A percentile compares a stretch with the other conserved stretches of the same genome.
These are phyloP conservation scores for Gallirallus australis DNA, from an alignment of 2,797 vertebrate species.

Conservation along the genomic window DNA sequence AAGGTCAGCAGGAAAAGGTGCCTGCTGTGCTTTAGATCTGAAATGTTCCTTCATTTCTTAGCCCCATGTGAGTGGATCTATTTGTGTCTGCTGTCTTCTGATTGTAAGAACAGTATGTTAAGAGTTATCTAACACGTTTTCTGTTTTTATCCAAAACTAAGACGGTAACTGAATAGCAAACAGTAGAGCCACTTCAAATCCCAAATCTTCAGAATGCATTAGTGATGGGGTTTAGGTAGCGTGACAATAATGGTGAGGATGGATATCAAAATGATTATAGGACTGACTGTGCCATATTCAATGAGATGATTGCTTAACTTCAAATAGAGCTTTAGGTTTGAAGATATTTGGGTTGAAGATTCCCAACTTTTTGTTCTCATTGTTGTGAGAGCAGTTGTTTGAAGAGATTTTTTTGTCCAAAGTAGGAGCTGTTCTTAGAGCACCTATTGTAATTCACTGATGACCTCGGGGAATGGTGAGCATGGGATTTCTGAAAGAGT, in stretches of 20 bases:
- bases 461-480: rapidly evolving
- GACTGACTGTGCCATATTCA: not conserved
- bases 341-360: not conserved
- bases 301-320: not conserved
- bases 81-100: constrained; percentile 37
- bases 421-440: not conserved
- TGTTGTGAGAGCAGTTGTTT: not conserved
- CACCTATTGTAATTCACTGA: not conserved
- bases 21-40: constrained; percentile 59
- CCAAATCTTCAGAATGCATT: not conserved
- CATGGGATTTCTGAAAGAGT: not conserved
- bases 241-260: not conserved
- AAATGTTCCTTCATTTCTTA: constrained; percentile 49
- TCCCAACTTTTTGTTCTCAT: not conserved
- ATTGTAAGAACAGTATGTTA: constrained; percentile 24
- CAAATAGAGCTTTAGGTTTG: not conserved
- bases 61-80: constrained; percentile 18
- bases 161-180: not conserved
- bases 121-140: not conserved
- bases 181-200: not conserved
- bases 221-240: not conserved
- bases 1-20: constrained; percentile 21
- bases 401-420: not conserved
- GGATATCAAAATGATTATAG: not conserved
- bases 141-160: not conserved